phyloP scores from a whole-genome alignment of 2,888 invertebrate genomes.

The Drosophila rellima region DNA sequence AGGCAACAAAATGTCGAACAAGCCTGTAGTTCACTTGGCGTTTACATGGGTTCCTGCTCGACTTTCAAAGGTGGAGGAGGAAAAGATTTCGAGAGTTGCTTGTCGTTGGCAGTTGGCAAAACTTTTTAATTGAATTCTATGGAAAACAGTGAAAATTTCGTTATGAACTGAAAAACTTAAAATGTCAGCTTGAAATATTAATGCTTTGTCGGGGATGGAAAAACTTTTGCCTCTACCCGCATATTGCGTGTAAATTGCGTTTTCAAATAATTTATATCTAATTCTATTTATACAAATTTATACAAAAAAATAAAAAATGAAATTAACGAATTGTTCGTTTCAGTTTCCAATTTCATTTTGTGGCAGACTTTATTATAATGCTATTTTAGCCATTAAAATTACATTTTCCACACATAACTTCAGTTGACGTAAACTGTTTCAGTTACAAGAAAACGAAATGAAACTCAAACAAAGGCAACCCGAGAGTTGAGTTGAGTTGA shows the following conservation, averaged over 20 bases:
- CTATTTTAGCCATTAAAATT: neutral
- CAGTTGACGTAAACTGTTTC: conserved; percentile 11
- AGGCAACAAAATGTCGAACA: conserved; percentile 57
- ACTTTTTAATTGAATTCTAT: conserved; percentile 76
- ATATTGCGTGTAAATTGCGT: conserved; percentile 33
- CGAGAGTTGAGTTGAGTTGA: conserved; percentile 17
- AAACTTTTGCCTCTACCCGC: conserved; percentile 22
- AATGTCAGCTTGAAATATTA: conserved; percentile 60
- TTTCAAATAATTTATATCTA: conserved; percentile 28
- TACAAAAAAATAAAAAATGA: neutral
- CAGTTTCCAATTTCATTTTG: conserved; percentile 1
- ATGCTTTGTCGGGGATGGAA: conserved; percentile 42
- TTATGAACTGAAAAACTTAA: conserved; percentile 63
- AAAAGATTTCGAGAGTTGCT: conserved; percentile 20
- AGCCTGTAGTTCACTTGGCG: conserved; percentile 40
- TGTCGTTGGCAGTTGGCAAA: conserved; percentile 46
- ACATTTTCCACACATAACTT: conserved; percentile 1
- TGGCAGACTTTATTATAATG: neutral
- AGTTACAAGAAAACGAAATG: conserved; percentile 34
- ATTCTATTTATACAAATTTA: conserved; percentile 31
- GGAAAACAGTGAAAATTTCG: conserved; percentile 58
- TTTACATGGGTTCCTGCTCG: conserved; percentile 40
- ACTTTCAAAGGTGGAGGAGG: conserved; percentile 13
- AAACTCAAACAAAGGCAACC: conserved; percentile 46
- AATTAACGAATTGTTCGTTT: neutral